Percentiles rank a stretch among this genome's conserved stretches.
These are phyloP conservation scores for Syrrhaptes paradoxus DNA, from an alignment of 2,113 vertebrate genomes.

Conservation along the genomic window DNA sequence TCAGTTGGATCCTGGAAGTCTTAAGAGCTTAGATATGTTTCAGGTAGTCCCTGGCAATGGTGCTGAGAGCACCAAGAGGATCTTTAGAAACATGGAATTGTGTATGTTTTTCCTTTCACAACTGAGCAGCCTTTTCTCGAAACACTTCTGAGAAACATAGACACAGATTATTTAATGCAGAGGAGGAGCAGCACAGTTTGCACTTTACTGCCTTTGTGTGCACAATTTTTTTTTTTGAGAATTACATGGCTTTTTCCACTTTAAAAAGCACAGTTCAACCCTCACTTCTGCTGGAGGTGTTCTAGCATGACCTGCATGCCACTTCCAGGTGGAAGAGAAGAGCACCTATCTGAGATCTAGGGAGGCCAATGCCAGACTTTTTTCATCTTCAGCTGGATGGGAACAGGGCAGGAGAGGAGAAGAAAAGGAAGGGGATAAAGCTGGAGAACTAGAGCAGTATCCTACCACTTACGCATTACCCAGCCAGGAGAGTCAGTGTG, in stretches of 20 bases:
- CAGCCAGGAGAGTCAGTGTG: background rate
- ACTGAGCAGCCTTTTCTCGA: background rate
- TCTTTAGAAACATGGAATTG: background rate
- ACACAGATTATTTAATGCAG: background rate
- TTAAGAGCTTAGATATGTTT: background rate
- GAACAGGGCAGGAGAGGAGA: background rate
- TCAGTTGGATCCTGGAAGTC: background rate
- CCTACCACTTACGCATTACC: background rate
- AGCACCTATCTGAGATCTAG: background rate
- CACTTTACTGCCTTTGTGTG: background rate
- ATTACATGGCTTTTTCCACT: background rate
- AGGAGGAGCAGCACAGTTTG: background rate
- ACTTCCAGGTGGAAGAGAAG: background rate
- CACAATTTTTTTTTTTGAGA: background rate
- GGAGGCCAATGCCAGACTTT: background rate
- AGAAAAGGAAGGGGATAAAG: background rate
- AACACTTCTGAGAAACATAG: background rate
- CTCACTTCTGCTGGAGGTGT: background rate
- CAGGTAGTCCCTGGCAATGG: background rate
- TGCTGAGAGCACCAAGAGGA: background rate
- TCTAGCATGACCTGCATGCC: background rate
- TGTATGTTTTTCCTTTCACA: background rate
- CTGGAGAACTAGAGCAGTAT: background rate
- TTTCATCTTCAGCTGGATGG: background rate
- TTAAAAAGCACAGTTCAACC: background rate